Evolutionary conservation across 2,113 vertebrate species (phyloP).

Genomic region (Microcebus tavaratra): DNA sequence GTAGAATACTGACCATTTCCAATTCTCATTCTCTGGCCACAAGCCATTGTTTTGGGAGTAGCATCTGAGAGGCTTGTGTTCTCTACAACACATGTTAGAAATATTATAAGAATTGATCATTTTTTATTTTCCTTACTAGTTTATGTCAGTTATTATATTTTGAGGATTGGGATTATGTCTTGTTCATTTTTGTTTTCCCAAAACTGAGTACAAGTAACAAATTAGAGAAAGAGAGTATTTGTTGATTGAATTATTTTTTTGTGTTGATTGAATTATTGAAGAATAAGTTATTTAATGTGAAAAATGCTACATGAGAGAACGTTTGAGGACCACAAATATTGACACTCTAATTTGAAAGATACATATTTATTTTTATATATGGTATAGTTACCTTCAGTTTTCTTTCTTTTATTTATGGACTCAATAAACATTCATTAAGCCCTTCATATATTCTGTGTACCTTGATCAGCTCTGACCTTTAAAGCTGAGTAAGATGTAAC

Average conservation of each 20-base stretch:
- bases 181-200: neutral
- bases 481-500: neutral
- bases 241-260: neutral
- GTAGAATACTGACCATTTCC: neutral
- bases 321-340: neutral
- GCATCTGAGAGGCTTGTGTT: neutral
- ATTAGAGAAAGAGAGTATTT: neutral
- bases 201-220: neutral
- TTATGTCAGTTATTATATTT: neutral
- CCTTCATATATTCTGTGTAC: neutral
- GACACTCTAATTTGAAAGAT: neutral
- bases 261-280: constrained; percentile 16
- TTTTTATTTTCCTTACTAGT: neutral
- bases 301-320: neutral
- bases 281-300: neutral
- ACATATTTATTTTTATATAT: neutral
- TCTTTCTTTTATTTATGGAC: neutral
- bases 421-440: neutral
- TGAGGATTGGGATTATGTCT: neutral
- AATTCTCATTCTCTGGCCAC: neutral
- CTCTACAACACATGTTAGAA: neutral
- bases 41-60: neutral
- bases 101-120: neutral
- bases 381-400: neutral
- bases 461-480: neutral